Percentiles rank a stretch among this genome's conserved stretches.
Conservation (phyloP, 2,113 vertebrate genomes). For the Psittacus erithacus region DNA sequence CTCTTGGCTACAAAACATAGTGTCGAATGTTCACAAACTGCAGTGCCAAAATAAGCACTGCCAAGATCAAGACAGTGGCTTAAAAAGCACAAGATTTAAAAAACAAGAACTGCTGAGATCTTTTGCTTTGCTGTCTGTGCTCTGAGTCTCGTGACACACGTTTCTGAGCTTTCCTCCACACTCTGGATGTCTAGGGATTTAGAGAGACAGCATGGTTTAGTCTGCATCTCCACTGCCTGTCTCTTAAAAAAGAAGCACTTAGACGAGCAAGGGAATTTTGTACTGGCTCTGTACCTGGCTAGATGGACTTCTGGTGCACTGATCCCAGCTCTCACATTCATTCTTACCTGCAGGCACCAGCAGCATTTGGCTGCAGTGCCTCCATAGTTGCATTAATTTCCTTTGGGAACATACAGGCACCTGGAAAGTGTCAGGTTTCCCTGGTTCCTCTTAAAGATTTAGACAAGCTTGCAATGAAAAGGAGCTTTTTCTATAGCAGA, state of each 20-base stretch:
- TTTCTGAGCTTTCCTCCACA: constrained; percentile 2
- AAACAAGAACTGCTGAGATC: not conserved
- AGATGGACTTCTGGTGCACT: not conserved
- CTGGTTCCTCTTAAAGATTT: not conserved
- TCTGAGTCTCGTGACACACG: not conserved
- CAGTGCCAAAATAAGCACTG: constrained; percentile 50
- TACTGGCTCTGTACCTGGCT: not conserved
- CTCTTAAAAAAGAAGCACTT: not conserved
- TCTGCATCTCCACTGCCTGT: not conserved
- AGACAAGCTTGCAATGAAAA: not conserved
- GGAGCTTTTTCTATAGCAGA: not conserved
- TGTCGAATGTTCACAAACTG: constrained; percentile 25
- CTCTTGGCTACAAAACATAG: constrained; percentile 19
- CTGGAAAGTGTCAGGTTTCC: not conserved
- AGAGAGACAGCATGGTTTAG: not conserved
- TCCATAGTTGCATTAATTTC: not conserved
- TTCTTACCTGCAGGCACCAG: not conserved
- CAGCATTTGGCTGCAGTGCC: not conserved
- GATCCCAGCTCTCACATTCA: not conserved
- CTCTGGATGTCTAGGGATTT: not conserved
- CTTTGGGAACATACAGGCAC: not conserved
- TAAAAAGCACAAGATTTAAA: constrained; percentile 23
- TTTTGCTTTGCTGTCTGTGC: constrained; percentile 43
- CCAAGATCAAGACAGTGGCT: constrained; percentile 60
- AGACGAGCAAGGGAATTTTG: not conserved